Percentiles rank a stretch among this genome's conserved stretches.
These are phyloP conservation scores for Drosophila antonietae DNA, from an alignment of 2,888 invertebrate species.

Conservation along the genomic window DNA sequence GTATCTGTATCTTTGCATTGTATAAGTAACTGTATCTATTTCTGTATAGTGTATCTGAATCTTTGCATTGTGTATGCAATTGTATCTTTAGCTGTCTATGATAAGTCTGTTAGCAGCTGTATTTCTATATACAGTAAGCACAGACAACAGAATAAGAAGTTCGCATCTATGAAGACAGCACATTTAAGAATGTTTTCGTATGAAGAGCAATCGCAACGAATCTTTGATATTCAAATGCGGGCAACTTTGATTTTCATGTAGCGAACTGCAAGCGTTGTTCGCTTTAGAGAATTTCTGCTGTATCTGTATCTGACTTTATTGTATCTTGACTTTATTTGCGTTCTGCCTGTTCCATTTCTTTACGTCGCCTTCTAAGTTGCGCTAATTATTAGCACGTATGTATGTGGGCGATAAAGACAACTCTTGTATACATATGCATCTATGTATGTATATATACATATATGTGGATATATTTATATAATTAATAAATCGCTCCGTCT, in stretches of 20 bases:
- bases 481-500: constrained; percentile 73
- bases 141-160: background rate
- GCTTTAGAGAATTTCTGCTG: background rate
- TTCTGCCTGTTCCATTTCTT: constrained; percentile 50
- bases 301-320: constrained; percentile 18
- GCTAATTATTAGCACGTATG: constrained; percentile 63
- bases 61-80: constrained; percentile 3
- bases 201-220: background rate
- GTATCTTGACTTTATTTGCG: constrained; percentile 16
- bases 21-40: constrained; percentile 16
- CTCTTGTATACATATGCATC: constrained; percentile 1
- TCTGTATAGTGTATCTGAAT: constrained; percentile 6
- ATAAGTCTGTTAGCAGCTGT: background rate
- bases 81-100: constrained; percentile 6
- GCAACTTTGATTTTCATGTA: too few species aligned
- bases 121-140: background rate
- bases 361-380: constrained; percentile 27
- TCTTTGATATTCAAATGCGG: background rate
- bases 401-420: constrained; percentile 57
- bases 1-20: constrained; percentile 9
- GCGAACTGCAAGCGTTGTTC: background rate
- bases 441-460: background rate
- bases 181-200: background rate
- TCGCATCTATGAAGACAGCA: too few species aligned
- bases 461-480: constrained; percentile 22